Conservation (phyloP, 2,888 invertebrate genomes). For the Apocheima hispidaria region DNA sequence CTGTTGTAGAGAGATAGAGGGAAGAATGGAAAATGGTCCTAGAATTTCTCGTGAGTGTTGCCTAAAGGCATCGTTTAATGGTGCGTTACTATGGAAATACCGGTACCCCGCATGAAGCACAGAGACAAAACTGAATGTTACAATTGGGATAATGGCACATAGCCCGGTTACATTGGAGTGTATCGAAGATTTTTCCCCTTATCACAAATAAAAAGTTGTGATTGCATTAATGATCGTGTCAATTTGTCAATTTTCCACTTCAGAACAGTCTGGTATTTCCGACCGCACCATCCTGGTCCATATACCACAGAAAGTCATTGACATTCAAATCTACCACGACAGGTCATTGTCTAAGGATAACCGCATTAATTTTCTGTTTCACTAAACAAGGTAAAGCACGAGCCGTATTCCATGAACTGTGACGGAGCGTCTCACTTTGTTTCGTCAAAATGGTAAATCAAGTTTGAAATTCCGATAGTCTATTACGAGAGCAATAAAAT, state of each 20-base stretch:
- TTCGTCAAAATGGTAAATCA: conserved; percentile 23
- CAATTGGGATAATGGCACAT: no score
- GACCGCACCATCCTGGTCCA: conserved; percentile 48
- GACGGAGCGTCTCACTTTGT: conserved; percentile 40
- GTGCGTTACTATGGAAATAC: no score
- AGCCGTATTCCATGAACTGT: conserved; percentile 65
- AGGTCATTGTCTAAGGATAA: conserved; percentile 66
- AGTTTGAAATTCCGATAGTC: conserved; percentile 36
- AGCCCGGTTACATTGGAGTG: no score
- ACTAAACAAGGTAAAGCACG: conserved; percentile 78
- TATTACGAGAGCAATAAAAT: conserved; percentile 43
- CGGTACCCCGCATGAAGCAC: no score
- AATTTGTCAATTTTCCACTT: conserved; percentile 55
- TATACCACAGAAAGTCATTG: conserved; percentile 57
- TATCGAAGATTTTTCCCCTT: no score
- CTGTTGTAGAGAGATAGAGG: no score
- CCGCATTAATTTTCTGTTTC: conserved; percentile 80
- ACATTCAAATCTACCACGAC: conserved; percentile 62
- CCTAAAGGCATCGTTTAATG: no score
- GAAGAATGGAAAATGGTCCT: no score
- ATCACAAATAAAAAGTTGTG: no score
- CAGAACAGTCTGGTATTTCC: conserved; percentile 48
- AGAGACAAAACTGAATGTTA: no score
- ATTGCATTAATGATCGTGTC: conserved; percentile 16
- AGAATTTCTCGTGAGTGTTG: no score